These are phyloP conservation scores for Siderastrea siderea DNA, from an alignment of 92 coral and sea anemone species.

Conservation along the genomic window DNA sequence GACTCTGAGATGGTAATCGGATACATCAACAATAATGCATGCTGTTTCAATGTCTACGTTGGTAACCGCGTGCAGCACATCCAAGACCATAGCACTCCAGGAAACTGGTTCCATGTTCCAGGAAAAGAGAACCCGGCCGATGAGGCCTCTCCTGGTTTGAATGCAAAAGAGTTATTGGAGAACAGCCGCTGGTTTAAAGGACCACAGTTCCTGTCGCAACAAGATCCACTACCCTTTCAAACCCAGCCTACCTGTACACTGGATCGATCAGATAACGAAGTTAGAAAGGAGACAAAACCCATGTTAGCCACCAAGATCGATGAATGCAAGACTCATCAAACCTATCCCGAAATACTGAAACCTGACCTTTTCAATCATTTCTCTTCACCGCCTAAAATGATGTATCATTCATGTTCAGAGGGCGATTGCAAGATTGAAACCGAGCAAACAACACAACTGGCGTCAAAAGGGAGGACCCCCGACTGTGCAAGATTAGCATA, in stretches of 20 bases:
- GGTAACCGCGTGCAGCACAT: conserved; percentile 27
- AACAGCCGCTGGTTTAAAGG: conserved; percentile 38
- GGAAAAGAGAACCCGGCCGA: conserved; percentile 46
- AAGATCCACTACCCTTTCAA: neutral
- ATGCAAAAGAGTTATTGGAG: conserved; percentile 8
- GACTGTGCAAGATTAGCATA: neutral
- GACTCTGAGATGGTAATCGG: conserved; percentile 13
- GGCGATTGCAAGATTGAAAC: neutral
- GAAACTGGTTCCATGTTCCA: conserved; percentile 35
- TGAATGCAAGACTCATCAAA: neutral
- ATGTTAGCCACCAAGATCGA: neutral
- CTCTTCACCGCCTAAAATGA: neutral
- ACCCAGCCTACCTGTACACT: neutral
- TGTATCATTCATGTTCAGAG: neutral
- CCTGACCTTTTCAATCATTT: neutral
- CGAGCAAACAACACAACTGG: neutral
- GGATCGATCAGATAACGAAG: neutral
- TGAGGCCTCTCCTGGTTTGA: conserved; percentile 38
- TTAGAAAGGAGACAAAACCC: neutral
- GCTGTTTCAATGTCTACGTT: conserved; percentile 22
- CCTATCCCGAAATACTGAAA: neutral
- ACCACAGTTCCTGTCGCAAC: too few relatives aligned
- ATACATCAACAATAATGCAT: conserved; percentile 26
- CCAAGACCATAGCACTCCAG: neutral
- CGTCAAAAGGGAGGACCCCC: neutral